These are phyloP conservation scores for Penaeus indicus DNA, from an alignment of 1,140 invertebrate genomes.

Conservation along the genomic window DNA sequence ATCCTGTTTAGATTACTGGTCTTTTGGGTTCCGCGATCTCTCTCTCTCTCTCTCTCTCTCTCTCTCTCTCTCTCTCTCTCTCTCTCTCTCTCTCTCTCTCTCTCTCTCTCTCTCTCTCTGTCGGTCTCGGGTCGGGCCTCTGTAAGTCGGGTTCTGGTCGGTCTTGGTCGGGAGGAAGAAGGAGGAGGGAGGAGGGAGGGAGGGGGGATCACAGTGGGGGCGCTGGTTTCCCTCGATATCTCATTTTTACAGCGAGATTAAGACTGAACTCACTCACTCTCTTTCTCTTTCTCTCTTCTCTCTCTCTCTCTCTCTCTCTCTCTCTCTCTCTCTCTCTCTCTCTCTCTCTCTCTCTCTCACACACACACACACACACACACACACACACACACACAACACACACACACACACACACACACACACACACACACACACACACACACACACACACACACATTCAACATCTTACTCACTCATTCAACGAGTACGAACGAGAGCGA, in stretches of 20 bases:
- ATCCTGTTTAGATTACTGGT: conserved; percentile 42
- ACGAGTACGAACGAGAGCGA: background rate
- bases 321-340: too few species aligned
- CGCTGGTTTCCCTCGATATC: too few species aligned
- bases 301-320: too few species aligned
- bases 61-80: background rate
- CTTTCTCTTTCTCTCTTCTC: too few species aligned
- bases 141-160: too few species aligned
- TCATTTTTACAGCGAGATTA: too few species aligned
- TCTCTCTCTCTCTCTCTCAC: background rate
- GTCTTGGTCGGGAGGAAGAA: too few species aligned
- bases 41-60: background rate
- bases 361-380: background rate
- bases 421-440: background rate
- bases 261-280: too few species aligned
- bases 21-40: background rate
- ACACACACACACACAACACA: background rate
- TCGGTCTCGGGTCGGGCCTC: too few species aligned
- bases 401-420: background rate
- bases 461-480: background rate
- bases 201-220: too few species aligned
- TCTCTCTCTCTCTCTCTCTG: background rate
- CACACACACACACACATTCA: background rate
- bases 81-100: background rate
- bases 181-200: too few species aligned